Percentiles rank a stretch among this genome's conserved stretches.
Evolutionary conservation across 2,888 invertebrate genomes (phyloP).

Genomic region (Brachynemurus nebulosus): DNA sequence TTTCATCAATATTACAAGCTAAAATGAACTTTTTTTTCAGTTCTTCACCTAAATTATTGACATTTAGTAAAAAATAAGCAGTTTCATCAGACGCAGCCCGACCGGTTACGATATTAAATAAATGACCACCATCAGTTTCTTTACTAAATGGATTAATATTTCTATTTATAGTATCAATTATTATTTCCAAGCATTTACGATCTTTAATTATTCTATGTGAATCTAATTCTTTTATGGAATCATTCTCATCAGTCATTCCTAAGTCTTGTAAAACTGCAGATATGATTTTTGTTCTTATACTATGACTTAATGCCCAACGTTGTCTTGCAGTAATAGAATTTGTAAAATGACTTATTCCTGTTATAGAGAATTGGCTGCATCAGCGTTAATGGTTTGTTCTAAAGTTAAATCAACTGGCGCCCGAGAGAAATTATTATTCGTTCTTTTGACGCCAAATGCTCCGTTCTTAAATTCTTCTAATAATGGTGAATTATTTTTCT

Average conservation of each 20-base stretch:
- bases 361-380: slow-evolving; percentile 17
- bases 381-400: slow-evolving; percentile 11
- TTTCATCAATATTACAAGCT: slow-evolving; percentile 1
- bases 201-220: slow-evolving; percentile 17
- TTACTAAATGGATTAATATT: slow-evolving; percentile 20
- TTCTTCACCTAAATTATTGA: slow-evolving; percentile 15
- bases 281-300: slow-evolving; percentile 20
- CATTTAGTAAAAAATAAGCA: slow-evolving; percentile 21
- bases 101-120: slow-evolving; percentile 24
- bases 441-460: slow-evolving; percentile 1
- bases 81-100: slow-evolving; percentile 23
- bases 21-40: not conserved
- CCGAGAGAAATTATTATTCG: slow-evolving; percentile 3
- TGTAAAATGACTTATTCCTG: slow-evolving; percentile 15
- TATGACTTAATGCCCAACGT: slow-evolving; percentile 22
- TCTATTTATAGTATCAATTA: slow-evolving; percentile 18
- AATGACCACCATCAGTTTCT: slow-evolving; percentile 15
- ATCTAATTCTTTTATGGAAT: slow-evolving; percentile 17
- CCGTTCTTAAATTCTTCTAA: slow-evolving; percentile 5
- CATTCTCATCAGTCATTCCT: slow-evolving; percentile 20
- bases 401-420: slow-evolving; percentile 10
- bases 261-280: slow-evolving; percentile 11
- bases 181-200: slow-evolving; percentile 16
- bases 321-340: slow-evolving; percentile 21
- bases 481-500: slow-evolving; percentile 19